Evolutionary conservation across 2,797 vertebrate genomes (phyloP).

Genomic region (Alcedo quadribrachys): DNA sequence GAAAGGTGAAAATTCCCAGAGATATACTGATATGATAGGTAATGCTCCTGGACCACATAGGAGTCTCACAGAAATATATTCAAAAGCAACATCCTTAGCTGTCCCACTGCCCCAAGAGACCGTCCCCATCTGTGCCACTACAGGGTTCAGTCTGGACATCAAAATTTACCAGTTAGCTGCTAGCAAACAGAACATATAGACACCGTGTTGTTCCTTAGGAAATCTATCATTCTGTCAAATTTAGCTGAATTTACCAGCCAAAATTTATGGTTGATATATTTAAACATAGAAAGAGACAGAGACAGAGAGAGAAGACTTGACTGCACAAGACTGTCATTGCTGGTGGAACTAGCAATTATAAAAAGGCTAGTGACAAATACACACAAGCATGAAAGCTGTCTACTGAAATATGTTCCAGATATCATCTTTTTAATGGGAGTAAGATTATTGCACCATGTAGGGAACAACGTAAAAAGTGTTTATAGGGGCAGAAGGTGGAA

Average conservation of each 20-base stretch:
- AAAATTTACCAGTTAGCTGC: background rate
- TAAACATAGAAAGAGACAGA: background rate
- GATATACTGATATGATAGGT: background rate
- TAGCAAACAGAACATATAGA: background rate
- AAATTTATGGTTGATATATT: background rate
- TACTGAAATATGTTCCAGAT: background rate
- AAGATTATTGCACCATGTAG: background rate
- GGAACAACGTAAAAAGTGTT: background rate
- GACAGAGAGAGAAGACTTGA: fast-evolving
- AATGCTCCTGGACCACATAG: background rate
- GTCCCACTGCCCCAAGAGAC: background rate
- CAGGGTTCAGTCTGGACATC: background rate
- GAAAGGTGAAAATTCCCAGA: background rate
- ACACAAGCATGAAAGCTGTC: background rate
- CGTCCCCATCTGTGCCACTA: background rate
- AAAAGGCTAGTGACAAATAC: background rate
- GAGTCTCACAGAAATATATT: background rate
- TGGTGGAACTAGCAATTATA: background rate
- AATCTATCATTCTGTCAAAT: background rate
- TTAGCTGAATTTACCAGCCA: background rate
- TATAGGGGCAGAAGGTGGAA: background rate
- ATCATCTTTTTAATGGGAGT: background rate
- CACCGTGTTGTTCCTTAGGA: background rate
- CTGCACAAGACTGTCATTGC: background rate
- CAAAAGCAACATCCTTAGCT: background rate